Conservation (phyloP, 92 coral and sea anemone species). For the Epizoanthus fatuus region DNA sequence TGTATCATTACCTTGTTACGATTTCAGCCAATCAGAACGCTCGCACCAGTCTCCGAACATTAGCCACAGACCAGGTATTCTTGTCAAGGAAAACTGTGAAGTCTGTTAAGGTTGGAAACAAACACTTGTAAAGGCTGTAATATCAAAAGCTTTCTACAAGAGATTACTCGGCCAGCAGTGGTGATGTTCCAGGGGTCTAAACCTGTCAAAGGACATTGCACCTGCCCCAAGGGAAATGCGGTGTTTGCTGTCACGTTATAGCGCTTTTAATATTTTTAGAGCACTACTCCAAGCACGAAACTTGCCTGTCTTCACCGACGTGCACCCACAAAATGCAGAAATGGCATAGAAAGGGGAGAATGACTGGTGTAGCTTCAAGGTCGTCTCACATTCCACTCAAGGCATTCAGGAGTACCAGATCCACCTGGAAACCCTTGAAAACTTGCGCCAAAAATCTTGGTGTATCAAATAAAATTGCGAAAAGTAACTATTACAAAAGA, state of each 20-base stretch:
- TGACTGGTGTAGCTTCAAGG: constrained; percentile 9
- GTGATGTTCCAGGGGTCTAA: background rate
- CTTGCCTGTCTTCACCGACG: constrained; percentile 40
- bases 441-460: background rate
- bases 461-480: constrained; percentile 19
- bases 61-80: background rate
- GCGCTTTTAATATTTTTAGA: constrained; percentile 39
- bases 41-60: no score
- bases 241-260: constrained; percentile 49
- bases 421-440: constrained; percentile 46
- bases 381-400: constrained; percentile 44
- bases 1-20: no score
- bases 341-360: constrained; percentile 48
- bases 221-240: constrained; percentile 51
- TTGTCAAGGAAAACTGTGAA: constrained; percentile 19
- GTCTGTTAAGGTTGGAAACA: background rate
- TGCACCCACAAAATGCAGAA: constrained; percentile 54
- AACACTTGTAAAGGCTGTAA: constrained; percentile 35
- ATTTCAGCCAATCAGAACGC: no score
- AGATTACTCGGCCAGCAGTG: constrained; percentile 45
- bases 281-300: constrained; percentile 38
- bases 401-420: constrained; percentile 44
- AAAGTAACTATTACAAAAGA: constrained; percentile 27
- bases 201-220: constrained; percentile 23
- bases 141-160: constrained; percentile 37